Evolutionary conservation across 2,888 invertebrate species (phyloP), one percentile per base, ranked within the genome.

Genomic region (Molanna angustata): DNA sequence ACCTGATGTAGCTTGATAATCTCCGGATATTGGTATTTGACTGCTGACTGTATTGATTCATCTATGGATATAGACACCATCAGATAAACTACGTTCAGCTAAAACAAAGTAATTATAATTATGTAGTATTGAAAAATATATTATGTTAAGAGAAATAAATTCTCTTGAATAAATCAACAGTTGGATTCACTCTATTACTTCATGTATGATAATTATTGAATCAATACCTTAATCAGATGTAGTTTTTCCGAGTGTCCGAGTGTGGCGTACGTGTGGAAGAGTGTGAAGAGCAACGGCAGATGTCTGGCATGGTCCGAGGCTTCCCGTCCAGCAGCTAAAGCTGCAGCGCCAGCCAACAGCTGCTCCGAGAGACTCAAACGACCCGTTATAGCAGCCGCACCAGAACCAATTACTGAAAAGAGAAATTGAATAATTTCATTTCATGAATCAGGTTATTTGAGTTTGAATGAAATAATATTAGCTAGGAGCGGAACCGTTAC

Each of bases 1-100:
- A n/a, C n/a, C n/a, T 77, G 60, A 74, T 95, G 95, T 58, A 97
- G 79, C 75, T 95, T 95, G 42, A 90, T 90, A 39, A 96, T 80
- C 70, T 97, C 97, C 1, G 94, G 91, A 72, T 92, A 95, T 70
- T 95, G 96, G 71, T 94, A 95, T 74, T 96, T 96, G 62, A 95
- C 94, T 41, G 93, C 85, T 17, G 94, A 91, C 4, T 94, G 89
- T 1, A 93, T 89, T 0, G 93, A 90, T 66, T 96, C 96, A 64
- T 96, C 95, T 67, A 94, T 81, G 27, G 94, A 94, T 33, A 96
- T 88, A 62, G 88, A 80, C 80, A 96, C 90, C 66, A 96, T 92
- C 57, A 89, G 86, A 53, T 90, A 88, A 43, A 95, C 88, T 49
- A 97, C 90, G 73, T 92, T 91, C 64, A 96, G 76, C 86, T 91